Evolutionary conservation across 2,797 vertebrate species (phyloP), one percentile per base, ranked within the genome.

Genomic region (Numenius phaeopus): DNA sequence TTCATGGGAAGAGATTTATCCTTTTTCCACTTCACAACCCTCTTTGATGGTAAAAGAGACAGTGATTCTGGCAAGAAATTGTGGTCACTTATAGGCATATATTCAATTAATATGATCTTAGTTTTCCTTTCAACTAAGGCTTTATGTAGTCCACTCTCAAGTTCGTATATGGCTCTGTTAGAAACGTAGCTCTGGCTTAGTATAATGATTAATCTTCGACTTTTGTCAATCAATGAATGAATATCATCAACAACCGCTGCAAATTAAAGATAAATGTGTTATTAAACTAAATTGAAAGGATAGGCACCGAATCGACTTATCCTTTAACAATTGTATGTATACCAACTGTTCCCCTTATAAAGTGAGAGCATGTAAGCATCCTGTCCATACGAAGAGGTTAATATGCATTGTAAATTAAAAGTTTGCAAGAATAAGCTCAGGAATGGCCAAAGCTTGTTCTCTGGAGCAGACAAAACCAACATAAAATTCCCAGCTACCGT

Each of bases 41-140:
- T 96, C 72, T 98, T 98, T 42, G 98, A 97, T 71, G 98, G 96
- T 39, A 99, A 97, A 94, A 99, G 98, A 29, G 98, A 97, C 29
- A 99, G 77, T 7, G 98, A 98, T 58, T 99, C 98, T 46, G 98
- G 98, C 75, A 99, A 93, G 26, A 98, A 97, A 20, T 89, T 85
- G 42, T 97, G 76, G 70, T 98, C 96, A 18, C 20, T 80, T 19
- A 97, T 24, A 20, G 98, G 83, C 89, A 98, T 97, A 26, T 98
- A 98, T 93, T 98, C 97, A 90, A 99, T 98, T 78, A 99, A 94
- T 96, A 99, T 98, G 81, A 99, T 96, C 94, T 97, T 98, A 81
- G 98, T 99, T 97, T 99, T 98, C 37, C 97, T 98, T 94, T 99
- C 99, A 90, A 99, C 99, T 29, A 99, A 98, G 3, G 99, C 98